Percentiles rank a stretch among this genome's conserved stretches.
phyloP scores from a whole-genome alignment of 2,888 invertebrate genomes.

The Campoletis raptor region DNA sequence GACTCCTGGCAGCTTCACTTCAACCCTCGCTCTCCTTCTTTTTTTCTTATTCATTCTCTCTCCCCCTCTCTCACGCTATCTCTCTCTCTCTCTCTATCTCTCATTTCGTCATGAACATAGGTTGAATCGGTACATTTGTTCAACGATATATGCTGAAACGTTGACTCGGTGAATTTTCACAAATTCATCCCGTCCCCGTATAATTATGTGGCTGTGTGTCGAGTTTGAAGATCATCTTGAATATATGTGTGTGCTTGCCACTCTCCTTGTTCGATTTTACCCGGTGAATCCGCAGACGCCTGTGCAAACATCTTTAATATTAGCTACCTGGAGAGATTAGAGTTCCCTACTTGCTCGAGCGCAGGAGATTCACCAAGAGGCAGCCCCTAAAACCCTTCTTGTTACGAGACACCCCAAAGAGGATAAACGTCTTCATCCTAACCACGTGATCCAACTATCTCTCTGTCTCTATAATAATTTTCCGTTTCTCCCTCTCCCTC shows the following conservation, averaged over 20 bases:
- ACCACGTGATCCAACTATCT: constrained; percentile 45
- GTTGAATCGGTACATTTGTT: constrained; percentile 30
- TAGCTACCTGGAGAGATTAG: constrained; percentile 75
- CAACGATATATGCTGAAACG: constrained; percentile 61
- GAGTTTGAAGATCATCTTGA: constrained; percentile 19
- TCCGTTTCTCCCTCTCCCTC: constrained; percentile 21
- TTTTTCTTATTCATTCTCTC: constrained; percentile 21
- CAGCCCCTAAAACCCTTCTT: constrained; percentile 32
- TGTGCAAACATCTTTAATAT: constrained; percentile 76
- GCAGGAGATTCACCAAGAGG: constrained; percentile 15
- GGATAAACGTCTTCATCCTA: constrained; percentile 68
- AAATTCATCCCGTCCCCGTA: constrained; percentile 67
- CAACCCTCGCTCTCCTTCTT: constrained; percentile 11
- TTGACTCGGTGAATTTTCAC: constrained; percentile 71
- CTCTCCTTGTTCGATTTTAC: constrained; percentile 63
- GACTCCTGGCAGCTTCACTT: constrained; percentile 58
- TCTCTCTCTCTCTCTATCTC: constrained; percentile 2
- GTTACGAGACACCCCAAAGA: constrained; percentile 59
- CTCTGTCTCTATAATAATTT: constrained; percentile 42
- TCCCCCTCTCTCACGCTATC: constrained; percentile 24
- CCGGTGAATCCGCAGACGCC: constrained; percentile 71
- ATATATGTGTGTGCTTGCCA: constrained; percentile 43
- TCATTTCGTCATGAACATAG: constrained; percentile 27
- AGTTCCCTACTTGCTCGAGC: constrained; percentile 70
- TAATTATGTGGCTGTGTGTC: constrained; percentile 60